These are phyloP conservation scores for Upupa epops DNA, from an alignment of 2,113 vertebrate genomes.

Conservation along the genomic window DNA sequence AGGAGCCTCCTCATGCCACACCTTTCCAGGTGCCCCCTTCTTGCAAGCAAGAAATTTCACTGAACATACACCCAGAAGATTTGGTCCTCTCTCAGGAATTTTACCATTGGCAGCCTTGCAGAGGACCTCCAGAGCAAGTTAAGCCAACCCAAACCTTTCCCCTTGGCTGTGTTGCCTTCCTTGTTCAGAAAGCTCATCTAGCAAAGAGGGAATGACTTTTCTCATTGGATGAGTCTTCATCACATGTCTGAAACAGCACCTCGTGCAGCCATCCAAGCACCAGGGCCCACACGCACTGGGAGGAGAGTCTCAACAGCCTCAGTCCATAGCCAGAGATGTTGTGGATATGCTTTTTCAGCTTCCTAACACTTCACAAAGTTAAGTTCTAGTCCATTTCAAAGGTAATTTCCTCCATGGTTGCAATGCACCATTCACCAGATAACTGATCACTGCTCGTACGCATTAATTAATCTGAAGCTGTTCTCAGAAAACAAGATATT, in stretches of 20 bases:
- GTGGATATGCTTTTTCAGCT: neutral
- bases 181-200: neutral
- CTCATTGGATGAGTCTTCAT: neutral
- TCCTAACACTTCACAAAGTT: neutral
- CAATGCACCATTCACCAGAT: neutral
- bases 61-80: neutral
- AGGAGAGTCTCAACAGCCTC: neutral
- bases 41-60: neutral
- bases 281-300: rapidly evolving
- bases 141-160: neutral
- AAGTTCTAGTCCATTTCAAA: neutral
- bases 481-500: neutral
- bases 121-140: neutral
- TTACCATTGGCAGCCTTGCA: neutral
- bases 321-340: neutral
- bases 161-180: neutral
- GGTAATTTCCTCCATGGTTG: neutral
- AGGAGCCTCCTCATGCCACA: neutral
- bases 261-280: neutral
- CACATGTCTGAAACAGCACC: neutral
- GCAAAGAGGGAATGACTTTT: neutral
- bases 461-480: neutral
- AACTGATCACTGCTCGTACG: neutral
- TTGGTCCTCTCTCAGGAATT: neutral
- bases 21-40: neutral